Evolutionary conservation across 2,797 vertebrate species (phyloP).

Genomic region (Xenops minutus): DNA sequence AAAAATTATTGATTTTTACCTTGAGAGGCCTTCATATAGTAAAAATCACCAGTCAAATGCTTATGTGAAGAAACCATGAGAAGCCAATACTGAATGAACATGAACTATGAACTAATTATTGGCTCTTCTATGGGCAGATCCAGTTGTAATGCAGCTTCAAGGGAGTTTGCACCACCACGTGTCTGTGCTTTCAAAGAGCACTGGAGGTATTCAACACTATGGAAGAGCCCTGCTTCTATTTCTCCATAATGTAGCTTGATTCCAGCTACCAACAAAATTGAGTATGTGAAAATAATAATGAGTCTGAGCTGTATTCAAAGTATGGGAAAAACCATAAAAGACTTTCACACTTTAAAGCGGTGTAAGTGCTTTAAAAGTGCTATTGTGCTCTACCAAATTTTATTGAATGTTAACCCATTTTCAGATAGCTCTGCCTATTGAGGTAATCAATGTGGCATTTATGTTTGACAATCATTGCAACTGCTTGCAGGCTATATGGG

Average conservation of each 20-base stretch:
- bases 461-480: not conserved
- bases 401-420: constrained; percentile 12
- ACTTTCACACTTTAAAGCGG: not conserved
- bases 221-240: not conserved
- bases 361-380: not conserved
- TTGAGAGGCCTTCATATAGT: not conserved
- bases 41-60: not conserved
- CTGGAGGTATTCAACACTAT: not conserved
- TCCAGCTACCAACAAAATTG: not conserved
- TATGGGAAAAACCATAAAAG: not conserved
- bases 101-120: not conserved
- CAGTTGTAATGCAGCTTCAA: not conserved
- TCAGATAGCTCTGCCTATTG: not conserved
- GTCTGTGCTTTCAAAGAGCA: not conserved
- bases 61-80: not conserved
- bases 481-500: not conserved
- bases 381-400: not conserved
- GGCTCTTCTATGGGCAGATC: not conserved
- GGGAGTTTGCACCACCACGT: not conserved
- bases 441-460: not conserved
- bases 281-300: not conserved
- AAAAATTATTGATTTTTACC: not conserved
- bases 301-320: not conserved
- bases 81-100: not conserved
- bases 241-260: not conserved